Evolutionary conservation across 2,113 vertebrate species (phyloP), one percentile per base, ranked within the genome.

Genomic region (Oriolus oriolus): DNA sequence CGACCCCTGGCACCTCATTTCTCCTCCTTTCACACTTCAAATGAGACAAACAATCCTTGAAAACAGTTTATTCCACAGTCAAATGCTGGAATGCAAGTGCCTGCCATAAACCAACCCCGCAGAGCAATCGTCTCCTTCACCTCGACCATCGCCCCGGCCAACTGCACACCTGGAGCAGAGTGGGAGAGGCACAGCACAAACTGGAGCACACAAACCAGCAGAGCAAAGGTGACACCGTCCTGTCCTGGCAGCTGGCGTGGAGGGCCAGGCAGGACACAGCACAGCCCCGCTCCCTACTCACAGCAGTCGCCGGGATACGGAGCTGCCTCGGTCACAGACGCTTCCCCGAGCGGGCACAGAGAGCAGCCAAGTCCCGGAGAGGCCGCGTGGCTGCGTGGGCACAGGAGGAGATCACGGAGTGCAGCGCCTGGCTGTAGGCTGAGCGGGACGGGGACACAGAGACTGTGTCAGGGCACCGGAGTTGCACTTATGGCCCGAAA

Each of bases 371-470:
- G 81, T 83, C 97, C 45, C 56, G 96, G 42, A 98, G 85, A 7
- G 93, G 95, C 6, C 35, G 85, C 33, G 84, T 63, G 92, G 90
- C 92, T 20, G 66, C 28, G 2, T 52, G 91, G 54, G 98, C 96
- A 60, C 98, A 97, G 96, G 98, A 99, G 8, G 90, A 88, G 97
- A 99, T n/a, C 17, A 98, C 84, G 2, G 99, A 99, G 50, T 95
- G 98, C 33, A 99, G 95, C 0, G 97, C 98, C 30, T 96, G 98
- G 77, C 96, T 96, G 84, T 99, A 99, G 1, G 97, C 99, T 99
- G 98, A 31, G 95, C 12, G 4, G 16, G 39, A 71, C 8, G 16
- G 45, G 45, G 80, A 78, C 65, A n/a, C 16, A 68, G 22, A 13
- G 64, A 45, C 15, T 3, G 13, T 0, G 2, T 82, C 73, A 77